Evolutionary conservation across 30 jellyfish, hydroid and myxozoan genomes (phyloP).

Genomic region (Aurelia sp.): DNA sequence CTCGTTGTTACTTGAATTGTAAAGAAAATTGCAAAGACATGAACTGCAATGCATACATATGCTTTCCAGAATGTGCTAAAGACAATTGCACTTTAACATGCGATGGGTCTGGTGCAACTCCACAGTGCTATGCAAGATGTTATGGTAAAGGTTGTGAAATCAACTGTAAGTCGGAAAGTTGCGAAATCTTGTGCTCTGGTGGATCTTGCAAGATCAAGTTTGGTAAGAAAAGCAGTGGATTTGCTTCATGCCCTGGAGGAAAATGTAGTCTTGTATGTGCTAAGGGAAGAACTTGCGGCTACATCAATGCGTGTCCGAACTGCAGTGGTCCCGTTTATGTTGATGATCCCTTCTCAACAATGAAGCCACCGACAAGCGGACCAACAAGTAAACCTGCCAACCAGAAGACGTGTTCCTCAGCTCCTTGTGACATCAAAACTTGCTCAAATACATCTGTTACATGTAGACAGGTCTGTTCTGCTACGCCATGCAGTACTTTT

Average conservation of each 20-base stretch:
- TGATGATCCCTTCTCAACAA: slow-evolving; percentile 34
- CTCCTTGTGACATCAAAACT: too few species aligned
- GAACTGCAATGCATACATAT: slow-evolving; percentile 10
- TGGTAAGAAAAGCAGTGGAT: slow-evolving; percentile 8
- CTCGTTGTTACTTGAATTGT: neutral
- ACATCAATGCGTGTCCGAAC: neutral
- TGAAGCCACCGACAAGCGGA: neutral
- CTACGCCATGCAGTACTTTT: neutral
- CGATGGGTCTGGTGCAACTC: neutral
- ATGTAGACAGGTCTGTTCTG: neutral
- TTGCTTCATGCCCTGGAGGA: neutral
- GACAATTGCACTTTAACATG: slow-evolving; percentile 25
- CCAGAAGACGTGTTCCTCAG: too few species aligned
- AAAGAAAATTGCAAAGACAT: slow-evolving; percentile 16
- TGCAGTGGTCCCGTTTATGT: slow-evolving; percentile 16
- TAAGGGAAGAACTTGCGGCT: slow-evolving; percentile 2
- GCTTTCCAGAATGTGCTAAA: slow-evolving; percentile 9
- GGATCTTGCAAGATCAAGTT: slow-evolving; percentile 13
- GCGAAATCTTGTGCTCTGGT: slow-evolving; percentile 4
- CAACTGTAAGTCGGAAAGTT: neutral
- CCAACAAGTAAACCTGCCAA: too few species aligned
- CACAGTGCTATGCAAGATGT: slow-evolving; percentile 41
- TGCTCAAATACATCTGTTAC: neutral
- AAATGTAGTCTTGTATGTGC: slow-evolving; percentile 13
- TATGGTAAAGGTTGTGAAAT: slow-evolving; percentile 19